These are phyloP conservation scores for Antrozous pallidus DNA, from an alignment of 2,797 vertebrate genomes.

Conservation along the genomic window DNA sequence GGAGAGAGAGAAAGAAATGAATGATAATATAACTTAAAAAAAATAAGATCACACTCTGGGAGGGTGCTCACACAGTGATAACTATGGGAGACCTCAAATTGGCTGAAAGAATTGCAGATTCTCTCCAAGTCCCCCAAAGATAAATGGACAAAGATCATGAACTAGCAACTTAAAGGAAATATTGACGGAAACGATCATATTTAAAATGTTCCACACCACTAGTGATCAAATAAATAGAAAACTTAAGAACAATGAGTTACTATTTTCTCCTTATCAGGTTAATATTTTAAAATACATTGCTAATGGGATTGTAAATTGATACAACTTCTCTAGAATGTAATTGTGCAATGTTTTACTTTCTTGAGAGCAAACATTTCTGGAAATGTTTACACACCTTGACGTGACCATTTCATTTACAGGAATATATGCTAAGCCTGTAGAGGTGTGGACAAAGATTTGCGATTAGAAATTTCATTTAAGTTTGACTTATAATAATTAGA, in stretches of 20 bases:
- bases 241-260: neutral
- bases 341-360: neutral
- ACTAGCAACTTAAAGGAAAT: neutral
- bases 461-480: neutral
- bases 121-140: neutral
- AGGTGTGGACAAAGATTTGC: neutral
- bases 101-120: neutral
- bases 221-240: neutral
- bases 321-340: neutral
- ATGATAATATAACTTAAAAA: neutral
- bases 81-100: neutral
- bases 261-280: neutral
- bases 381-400: neutral
- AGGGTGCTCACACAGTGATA: neutral
- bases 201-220: neutral
- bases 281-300: neutral
- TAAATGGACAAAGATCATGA: neutral
- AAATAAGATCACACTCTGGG: neutral
- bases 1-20: neutral
- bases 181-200: neutral
- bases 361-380: neutral
- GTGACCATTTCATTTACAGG: neutral
- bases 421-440: neutral
- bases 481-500: slow-evolving; percentile 3
- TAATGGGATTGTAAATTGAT: neutral